These are phyloP conservation scores for Drosophila azteca DNA, from an alignment of 1,140 invertebrate genomes.

Conservation along the genomic window DNA sequence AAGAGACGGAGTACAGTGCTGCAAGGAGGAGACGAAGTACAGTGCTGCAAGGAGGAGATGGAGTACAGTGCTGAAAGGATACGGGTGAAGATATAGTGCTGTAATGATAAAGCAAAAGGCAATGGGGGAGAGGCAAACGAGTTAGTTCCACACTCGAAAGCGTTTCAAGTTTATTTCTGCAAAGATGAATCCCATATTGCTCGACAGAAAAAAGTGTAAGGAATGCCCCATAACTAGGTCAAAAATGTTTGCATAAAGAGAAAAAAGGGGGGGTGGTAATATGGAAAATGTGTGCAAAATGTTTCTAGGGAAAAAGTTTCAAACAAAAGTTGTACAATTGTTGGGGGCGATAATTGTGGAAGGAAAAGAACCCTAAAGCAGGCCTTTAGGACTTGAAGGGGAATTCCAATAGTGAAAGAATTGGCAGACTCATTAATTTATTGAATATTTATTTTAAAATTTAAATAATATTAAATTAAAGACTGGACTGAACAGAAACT, in stretches of 20 bases:
- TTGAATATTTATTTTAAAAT: too few species aligned
- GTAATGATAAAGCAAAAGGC: background rate
- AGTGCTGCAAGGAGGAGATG: background rate
- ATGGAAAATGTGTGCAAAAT: constrained; percentile 13
- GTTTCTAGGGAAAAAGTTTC: too few species aligned
- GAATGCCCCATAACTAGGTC: constrained; percentile 28
- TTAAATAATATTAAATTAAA: too few species aligned
- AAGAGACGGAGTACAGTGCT: background rate
- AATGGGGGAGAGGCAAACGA: too few species aligned
- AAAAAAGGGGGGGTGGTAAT: constrained; percentile 11
- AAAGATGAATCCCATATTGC: background rate
- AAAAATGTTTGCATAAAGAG: constrained; percentile 36
- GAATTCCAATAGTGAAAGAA: too few species aligned
- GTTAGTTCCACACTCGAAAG: background rate
- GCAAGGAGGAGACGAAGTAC: background rate
- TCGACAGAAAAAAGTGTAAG: constrained; percentile 10
- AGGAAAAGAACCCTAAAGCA: too few species aligned
- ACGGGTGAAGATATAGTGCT: background rate
- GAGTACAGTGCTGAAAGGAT: background rate
- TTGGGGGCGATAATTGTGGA: too few species aligned
- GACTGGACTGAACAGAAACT: too few species aligned
- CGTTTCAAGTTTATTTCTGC: constrained; percentile 19
- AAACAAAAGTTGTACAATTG: too few species aligned
- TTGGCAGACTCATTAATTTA: too few species aligned
- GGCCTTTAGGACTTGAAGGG: too few species aligned